Evolutionary conservation across 2,888 invertebrate species (phyloP).

Genomic region (Ennomos erosarius): DNA sequence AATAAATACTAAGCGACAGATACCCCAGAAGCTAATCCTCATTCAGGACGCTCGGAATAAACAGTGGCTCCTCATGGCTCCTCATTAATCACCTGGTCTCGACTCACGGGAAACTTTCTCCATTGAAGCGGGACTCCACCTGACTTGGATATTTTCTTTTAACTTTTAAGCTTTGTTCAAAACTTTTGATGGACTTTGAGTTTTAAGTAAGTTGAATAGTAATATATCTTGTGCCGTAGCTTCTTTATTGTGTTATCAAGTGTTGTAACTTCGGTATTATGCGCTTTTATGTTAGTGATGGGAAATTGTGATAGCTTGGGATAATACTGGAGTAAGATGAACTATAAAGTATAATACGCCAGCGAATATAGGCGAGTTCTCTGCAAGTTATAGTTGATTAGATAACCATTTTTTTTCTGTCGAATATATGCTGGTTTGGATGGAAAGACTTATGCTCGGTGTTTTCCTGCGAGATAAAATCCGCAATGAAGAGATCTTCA

Average conservation of each 20-base stretch:
- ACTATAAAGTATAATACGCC: too few species aligned
- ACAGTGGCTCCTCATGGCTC: conserved; percentile 57
- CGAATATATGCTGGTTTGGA: too few species aligned
- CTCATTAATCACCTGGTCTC: conserved; percentile 76
- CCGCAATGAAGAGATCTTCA: too few species aligned
- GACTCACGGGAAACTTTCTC: conserved; percentile 70
- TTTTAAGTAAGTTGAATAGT: conserved; percentile 84
- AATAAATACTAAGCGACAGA: conserved; percentile 33
- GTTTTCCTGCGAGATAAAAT: too few species aligned
- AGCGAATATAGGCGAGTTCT: too few species aligned
- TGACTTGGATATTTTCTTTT: conserved; percentile 83
- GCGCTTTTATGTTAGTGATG: conserved; percentile 43
- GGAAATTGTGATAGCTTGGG: conserved; percentile 26
- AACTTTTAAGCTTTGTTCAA: conserved; percentile 83
- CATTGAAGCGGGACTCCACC: conserved; percentile 78
- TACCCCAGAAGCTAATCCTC: conserved; percentile 67
- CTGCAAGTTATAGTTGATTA: too few species aligned
- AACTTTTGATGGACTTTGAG: conserved; percentile 83
- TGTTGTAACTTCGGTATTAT: conserved; percentile 52
- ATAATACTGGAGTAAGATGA: not conserved
- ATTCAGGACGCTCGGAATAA: conserved; percentile 71
- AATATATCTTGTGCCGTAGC: conserved; percentile 76
- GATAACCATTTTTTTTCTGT: too few species aligned
- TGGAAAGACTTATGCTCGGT: too few species aligned
- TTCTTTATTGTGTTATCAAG: conserved; percentile 65